These are phyloP conservation scores for Moxostoma hubbsi DNA, from an alignment of 2,797 vertebrate genomes.

Conservation along the genomic window DNA sequence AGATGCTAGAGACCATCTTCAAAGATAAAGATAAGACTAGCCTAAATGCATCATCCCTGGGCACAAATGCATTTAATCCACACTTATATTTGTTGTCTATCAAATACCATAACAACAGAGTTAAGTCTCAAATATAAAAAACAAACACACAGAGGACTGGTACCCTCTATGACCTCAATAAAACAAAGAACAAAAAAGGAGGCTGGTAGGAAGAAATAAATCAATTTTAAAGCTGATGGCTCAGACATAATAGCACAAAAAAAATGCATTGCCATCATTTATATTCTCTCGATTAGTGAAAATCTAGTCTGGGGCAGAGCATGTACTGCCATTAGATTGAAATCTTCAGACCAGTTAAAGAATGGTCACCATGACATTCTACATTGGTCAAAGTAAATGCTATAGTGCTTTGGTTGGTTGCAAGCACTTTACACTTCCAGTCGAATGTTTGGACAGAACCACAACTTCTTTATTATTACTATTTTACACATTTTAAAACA, in stretches of 20 bases:
- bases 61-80: neutral
- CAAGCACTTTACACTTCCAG: neutral
- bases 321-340: constrained; percentile 65
- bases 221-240: constrained; percentile 12
- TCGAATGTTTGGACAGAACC: no score
- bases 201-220: constrained; percentile 10
- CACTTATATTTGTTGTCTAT: constrained; percentile 1
- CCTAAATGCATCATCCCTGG: neutral
- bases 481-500: no score
- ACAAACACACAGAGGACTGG: neutral
- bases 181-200: constrained; percentile 13
- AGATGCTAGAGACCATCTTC: neutral
- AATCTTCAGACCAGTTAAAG: constrained; percentile 63
- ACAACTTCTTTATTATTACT: no score
- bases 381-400: constrained; percentile 5
- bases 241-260: constrained; percentile 9
- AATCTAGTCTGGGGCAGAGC: constrained; percentile 47
- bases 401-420: neutral
- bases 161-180: constrained; percentile 9
- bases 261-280: constrained; percentile 46
- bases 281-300: constrained; percentile 37
- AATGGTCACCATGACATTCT: constrained; percentile 33
- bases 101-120: neutral
- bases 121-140: constrained; percentile 16
- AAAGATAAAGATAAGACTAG: neutral